Conservation (phyloP, 2,888 invertebrate species). For the Schizotus pectinicornis region DNA sequence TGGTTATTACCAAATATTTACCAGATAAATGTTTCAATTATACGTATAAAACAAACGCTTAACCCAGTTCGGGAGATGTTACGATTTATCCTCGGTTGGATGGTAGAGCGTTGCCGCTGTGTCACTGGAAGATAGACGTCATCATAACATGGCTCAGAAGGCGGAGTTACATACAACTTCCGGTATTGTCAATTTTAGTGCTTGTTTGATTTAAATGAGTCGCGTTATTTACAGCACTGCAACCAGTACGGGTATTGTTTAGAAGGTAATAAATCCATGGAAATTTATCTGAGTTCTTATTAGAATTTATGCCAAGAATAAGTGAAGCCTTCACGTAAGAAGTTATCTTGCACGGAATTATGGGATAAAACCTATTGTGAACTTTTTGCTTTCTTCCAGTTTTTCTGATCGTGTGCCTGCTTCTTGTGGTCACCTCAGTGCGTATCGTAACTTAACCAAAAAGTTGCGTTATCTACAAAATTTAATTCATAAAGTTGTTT, state of each 20-base stretch:
- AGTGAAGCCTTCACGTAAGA: slow-evolving; percentile 12
- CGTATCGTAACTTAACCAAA: too few relatives aligned
- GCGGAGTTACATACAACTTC: slow-evolving; percentile 33
- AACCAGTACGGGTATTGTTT: slow-evolving; percentile 4
- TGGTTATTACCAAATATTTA: slow-evolving; percentile 14
- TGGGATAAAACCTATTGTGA: background rate
- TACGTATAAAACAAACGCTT: slow-evolving; percentile 20
- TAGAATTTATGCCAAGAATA: slow-evolving; percentile 16
- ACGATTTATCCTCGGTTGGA: slow-evolving; percentile 26
- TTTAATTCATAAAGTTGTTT: too few relatives aligned
- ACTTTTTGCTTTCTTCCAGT: too few relatives aligned
- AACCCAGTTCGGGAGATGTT: slow-evolving; percentile 13
- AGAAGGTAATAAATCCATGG: slow-evolving; percentile 16
- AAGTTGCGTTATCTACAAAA: too few relatives aligned
- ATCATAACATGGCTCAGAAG: slow-evolving; percentile 29
- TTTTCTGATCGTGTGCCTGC: too few relatives aligned
- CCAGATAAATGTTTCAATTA: slow-evolving; percentile 26
- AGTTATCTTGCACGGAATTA: slow-evolving; percentile 4
- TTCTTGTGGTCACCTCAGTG: too few relatives aligned
- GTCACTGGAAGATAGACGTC: slow-evolving; percentile 24
- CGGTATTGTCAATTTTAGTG: slow-evolving; percentile 30
- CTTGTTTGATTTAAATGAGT: slow-evolving; percentile 18
- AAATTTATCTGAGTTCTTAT: slow-evolving; percentile 13
- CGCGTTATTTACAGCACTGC: slow-evolving; percentile 5
- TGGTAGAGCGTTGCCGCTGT: slow-evolving; percentile 26